These are phyloP conservation scores for Yponomeuta evonymella DNA, from an alignment of 2,888 invertebrate genomes.

Conservation along the genomic window DNA sequence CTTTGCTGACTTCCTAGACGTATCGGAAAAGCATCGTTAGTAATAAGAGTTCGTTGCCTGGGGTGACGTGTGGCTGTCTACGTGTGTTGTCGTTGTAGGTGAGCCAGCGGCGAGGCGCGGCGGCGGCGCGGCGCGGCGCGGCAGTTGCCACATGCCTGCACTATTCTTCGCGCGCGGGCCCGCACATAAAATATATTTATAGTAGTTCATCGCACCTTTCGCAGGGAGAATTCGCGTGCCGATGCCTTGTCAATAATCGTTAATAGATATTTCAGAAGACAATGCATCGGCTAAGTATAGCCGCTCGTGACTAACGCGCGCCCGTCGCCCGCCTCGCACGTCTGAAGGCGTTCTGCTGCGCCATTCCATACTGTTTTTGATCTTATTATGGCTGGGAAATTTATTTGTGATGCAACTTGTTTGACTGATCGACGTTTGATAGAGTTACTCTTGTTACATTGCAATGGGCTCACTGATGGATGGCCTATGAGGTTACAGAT, in stretches of 20 bases:
- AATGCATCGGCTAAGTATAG: constrained; percentile 74
- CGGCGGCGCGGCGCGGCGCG: neutral
- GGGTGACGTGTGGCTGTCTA: neutral
- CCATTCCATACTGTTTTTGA: constrained; percentile 39
- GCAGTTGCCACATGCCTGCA: constrained; percentile 19
- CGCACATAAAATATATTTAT: constrained; percentile 70
- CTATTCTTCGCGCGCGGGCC: constrained; percentile 31
- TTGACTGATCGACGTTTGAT: constrained; percentile 43
- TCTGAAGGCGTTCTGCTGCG: constrained; percentile 25
- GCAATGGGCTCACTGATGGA: constrained; percentile 1
- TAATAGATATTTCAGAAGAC: constrained; percentile 76
- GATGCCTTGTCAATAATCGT: constrained; percentile 76
- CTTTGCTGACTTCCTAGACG: constrained; percentile 13
- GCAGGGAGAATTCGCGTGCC: constrained; percentile 69
- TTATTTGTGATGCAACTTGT: constrained; percentile 63
- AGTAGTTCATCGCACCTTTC: constrained; percentile 73
- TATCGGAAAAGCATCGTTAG: neutral
- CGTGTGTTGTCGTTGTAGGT: neutral
- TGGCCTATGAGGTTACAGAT: neutral
- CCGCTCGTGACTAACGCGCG: constrained; percentile 63
- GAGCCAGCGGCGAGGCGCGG: neutral
- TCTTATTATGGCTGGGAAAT: constrained; percentile 71
- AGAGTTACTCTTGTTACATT: neutral
- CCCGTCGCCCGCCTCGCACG: constrained; percentile 44
- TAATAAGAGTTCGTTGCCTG: neutral